These are phyloP conservation scores for Uropetala carovei DNA, from an alignment of 2,888 invertebrate genomes.

Conservation along the genomic window DNA sequence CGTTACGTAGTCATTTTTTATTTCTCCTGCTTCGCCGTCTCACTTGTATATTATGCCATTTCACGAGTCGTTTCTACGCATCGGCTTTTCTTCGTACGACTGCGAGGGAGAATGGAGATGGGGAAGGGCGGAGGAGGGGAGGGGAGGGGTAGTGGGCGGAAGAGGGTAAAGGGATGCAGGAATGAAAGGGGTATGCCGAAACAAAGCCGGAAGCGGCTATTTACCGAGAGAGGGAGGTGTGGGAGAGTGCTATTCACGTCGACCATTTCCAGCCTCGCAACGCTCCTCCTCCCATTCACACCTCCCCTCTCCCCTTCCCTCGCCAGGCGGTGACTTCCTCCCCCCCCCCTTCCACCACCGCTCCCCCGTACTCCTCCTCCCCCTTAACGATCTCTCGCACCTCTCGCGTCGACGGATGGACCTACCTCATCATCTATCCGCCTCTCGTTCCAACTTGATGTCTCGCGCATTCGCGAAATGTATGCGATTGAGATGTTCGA, in stretches of 20 bases:
- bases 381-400: not conserved
- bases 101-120: no score
- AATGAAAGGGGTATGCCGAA: conserved; percentile 2
- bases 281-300: not conserved
- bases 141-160: not conserved
- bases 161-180: not conserved
- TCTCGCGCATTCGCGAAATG: no score
- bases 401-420: no score
- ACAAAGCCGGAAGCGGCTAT: conserved; percentile 55
- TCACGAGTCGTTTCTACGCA: no score
- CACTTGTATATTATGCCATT: no score
- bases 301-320: not conserved
- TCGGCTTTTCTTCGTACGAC: no score
- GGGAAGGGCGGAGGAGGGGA: not conserved
- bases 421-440: no score
- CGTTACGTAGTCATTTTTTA: no score
- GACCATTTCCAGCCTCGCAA: not conserved
- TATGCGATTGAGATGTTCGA: no score
- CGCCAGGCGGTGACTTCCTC: not conserved
- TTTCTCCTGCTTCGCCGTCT: no score
- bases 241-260: not conserved
- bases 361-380: not conserved
- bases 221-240: not conserved
- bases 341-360: not conserved
- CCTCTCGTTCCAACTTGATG: no score